Percentiles rank a stretch among this genome's conserved stretches.
Evolutionary conservation across 2,888 invertebrate genomes (phyloP).

Genomic region (Lysandra coridon): DNA sequence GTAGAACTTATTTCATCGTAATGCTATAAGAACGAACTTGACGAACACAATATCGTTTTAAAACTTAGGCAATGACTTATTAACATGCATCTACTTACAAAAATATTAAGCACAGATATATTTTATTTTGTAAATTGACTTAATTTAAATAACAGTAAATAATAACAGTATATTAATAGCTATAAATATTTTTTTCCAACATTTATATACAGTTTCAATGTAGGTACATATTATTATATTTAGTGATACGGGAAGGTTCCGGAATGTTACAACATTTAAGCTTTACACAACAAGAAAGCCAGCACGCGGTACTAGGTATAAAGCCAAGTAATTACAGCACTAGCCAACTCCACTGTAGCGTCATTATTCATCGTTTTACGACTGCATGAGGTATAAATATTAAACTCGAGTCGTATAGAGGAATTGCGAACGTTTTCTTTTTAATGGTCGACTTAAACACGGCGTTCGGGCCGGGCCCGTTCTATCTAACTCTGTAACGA

Average conservation of each 20-base stretch:
- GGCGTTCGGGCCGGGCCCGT: constrained; percentile 67
- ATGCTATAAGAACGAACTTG: background rate
- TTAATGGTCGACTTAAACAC: constrained; percentile 77
- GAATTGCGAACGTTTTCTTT: constrained; percentile 79
- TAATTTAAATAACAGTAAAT: too few species aligned
- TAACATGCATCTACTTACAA: too few species aligned
- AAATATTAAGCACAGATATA: too few species aligned
- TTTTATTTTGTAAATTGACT: too few species aligned
- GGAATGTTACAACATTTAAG: constrained; percentile 68
- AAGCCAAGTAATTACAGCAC: constrained; percentile 76
- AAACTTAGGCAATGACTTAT: too few species aligned
- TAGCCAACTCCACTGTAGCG: constrained; percentile 75
- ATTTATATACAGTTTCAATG: background rate
- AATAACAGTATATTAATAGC: background rate
- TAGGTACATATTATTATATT: constrained; percentile 25
- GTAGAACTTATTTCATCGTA: too few species aligned
- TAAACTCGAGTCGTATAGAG: constrained; percentile 78
- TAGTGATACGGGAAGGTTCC: constrained; percentile 52
- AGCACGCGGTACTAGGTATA: constrained; percentile 63
- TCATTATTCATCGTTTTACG: constrained; percentile 81
- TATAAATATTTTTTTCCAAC: background rate
- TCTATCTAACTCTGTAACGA: constrained; percentile 58
- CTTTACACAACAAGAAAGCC: constrained; percentile 74
- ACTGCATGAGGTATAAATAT: constrained; percentile 79
- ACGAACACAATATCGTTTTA: too few species aligned